Evolutionary conservation across 2,797 vertebrate species (phyloP), one percentile per base, ranked within the genome.

Genomic region (Rallus crepitans): DNA sequence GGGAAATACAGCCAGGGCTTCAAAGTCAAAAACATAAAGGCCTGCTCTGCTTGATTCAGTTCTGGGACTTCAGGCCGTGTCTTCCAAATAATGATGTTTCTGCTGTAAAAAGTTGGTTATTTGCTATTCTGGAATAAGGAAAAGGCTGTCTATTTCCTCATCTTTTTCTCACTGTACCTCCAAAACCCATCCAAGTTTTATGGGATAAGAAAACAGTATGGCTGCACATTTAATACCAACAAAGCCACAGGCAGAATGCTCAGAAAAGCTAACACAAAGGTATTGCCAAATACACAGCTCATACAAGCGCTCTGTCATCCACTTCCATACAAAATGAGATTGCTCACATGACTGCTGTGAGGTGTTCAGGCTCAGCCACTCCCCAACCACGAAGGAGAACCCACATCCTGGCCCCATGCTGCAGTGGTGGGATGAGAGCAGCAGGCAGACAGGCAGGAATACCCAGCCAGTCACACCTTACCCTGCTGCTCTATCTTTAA

Each of bases 391-490:
- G 45, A 59, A 71, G 1, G 50, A 57, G 28, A 52, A 42, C 23
- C 27, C 6, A 1, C 57, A 37, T 7, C 21, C 35, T 27, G 14
- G 33, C 23, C 30, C 6, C 1, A 1, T 8, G 18, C 2, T 1
- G 11, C 2, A 0, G 33, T 15, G 31, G 27, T 21, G 33, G 27
- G 39, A 19, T 7, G 10, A 60, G 33, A 48, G 53, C 4, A 1
- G 64, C 35, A 42, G 52, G 25, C 47, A 61, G 48, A 28, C 20
- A 33, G 68, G n/a, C 56, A 55, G 27, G 73, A 15, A 50, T 21
- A 17, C 0, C 0, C 7, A 42, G 42, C 4, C 1, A 1, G 27
- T 20, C 37, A 23, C 23, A 80, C 39, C 21, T 30, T 40, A 50
- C n/a, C 8, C 45, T 35, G 21, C 28, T 37, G n/a, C 63, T 82